These are phyloP conservation scores for Karalla daura DNA, from an alignment of 2,797 vertebrate genomes.

Conservation along the genomic window DNA sequence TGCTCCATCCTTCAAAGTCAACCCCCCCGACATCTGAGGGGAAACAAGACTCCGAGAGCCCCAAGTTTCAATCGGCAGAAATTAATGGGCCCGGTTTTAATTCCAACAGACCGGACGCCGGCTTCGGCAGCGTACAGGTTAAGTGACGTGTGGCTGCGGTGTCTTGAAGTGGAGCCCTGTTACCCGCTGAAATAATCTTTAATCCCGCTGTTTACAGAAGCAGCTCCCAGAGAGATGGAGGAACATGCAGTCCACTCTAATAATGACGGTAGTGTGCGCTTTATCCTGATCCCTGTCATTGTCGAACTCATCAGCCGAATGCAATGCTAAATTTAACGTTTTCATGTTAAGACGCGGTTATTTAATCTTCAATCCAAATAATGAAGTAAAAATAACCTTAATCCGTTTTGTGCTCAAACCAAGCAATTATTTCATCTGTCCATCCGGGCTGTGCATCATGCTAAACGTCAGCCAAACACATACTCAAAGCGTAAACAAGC, in stretches of 20 bases:
- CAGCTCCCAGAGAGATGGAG: conserved; percentile 16
- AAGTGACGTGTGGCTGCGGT: conserved; percentile 4
- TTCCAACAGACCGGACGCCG: conserved; percentile 12
- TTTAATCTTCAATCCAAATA: conserved; percentile 44
- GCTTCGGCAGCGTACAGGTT: not conserved
- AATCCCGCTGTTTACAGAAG: conserved; percentile 52
- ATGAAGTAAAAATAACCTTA: conserved; percentile 25
- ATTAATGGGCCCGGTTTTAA: conserved; percentile 30
- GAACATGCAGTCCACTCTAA: conserved; percentile 12
- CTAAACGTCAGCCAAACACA: conserved; percentile 6
- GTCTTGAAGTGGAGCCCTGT: conserved; percentile 27
- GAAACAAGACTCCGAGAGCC: conserved; percentile 33
- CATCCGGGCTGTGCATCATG: not conserved
- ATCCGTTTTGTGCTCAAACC: not conserved
- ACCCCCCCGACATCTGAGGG: conserved; percentile 66
- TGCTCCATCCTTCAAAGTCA: conserved; percentile 77
- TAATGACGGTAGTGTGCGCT: conserved; percentile 35
- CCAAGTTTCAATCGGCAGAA: conserved; percentile 39
- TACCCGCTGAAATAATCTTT: conserved; percentile 39
- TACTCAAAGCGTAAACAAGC: conserved; percentile 6
- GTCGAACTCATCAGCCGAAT: conserved; percentile 53
- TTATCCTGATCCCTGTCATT: conserved; percentile 38
- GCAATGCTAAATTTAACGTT: conserved; percentile 46
- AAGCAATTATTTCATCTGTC: conserved; percentile 15
- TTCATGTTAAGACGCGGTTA: conserved; percentile 37